These are phyloP conservation scores for Bombus picipes DNA, from an alignment of 1,140 invertebrate genomes.

Conservation along the genomic window DNA sequence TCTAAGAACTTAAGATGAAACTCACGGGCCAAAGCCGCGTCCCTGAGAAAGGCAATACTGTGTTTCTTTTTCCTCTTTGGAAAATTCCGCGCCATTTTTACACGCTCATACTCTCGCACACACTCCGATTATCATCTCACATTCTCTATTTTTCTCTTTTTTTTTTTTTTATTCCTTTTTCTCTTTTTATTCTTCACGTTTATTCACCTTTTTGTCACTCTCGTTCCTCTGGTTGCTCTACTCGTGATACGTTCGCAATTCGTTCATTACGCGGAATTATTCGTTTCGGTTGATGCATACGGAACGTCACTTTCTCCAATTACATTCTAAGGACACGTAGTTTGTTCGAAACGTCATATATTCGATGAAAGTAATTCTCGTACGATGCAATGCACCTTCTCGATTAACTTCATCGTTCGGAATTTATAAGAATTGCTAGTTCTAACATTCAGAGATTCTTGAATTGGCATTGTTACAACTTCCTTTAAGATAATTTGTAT, in stretches of 20 bases:
- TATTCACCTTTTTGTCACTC: not conserved
- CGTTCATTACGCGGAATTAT: not conserved
- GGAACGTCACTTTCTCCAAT: no score
- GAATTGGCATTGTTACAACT: no score
- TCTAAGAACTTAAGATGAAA: conserved; percentile 77
- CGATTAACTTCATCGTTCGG: no score
- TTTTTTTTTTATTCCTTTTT: not conserved
- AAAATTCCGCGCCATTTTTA: conserved; percentile 55
- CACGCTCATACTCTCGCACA: conserved; percentile 26
- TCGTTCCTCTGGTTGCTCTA: not conserved
- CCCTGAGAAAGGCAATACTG: conserved; percentile 80
- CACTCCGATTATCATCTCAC: not conserved
- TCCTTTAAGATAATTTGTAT: no score
- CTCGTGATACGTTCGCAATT: not conserved
- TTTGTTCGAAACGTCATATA: not conserved
- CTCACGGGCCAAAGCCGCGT: conserved; percentile 71
- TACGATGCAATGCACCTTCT: no score
- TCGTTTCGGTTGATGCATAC: not conserved
- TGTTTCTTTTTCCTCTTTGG: conserved; percentile 65
- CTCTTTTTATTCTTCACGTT: not conserved
- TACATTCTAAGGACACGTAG: not conserved
- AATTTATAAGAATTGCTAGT: no score
- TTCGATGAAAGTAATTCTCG: no score
- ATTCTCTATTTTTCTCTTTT: not conserved
- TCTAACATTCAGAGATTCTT: no score